Base-by-base conservation (phyloP, 2,113 vertebrate genomes). In the Poeciliopsis prolifica region DNA sequence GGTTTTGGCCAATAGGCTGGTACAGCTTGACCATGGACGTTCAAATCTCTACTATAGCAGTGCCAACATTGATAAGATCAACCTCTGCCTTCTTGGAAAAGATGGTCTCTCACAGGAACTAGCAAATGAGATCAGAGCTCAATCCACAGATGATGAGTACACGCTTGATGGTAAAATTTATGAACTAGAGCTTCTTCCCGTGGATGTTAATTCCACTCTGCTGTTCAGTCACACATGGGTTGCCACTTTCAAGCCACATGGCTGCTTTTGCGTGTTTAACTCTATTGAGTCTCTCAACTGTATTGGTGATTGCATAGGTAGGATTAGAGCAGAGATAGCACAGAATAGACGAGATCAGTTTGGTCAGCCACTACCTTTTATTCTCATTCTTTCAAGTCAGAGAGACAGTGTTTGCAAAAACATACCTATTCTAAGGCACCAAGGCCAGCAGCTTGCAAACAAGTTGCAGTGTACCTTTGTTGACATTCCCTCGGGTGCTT, bases 401-500 rank as follows among this genome's bases (percentile, higher is more conserved):
- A 95, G 97, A 87, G 97, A 99, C 84, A 96, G 84, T 10, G 80
- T 96, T 84, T 96, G 96, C 91, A 99, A 99, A 92, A 98, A 98
- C 92, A 94, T 98, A 5, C 97, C 98, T 62, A 98, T 98, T 93
- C 93, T 99, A 79, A 96, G 97, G 86, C 97, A 99, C 87, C 98
- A 99, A 90, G 98, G 98, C 78, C 98, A 99, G 78, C 97, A 99
- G 48, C 89, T 99, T 90, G 97, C 98, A 75, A 99, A 99, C 91
- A 99, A 99, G 89, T 91, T 99, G 83, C 98, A 99, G 19, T 99
- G 98, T 91, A 97, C 97, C 88, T 99, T 99, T 90, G 96, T 99
- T 54, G 98, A 99, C 91, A 95, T 97, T 75, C 97, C 97, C 68
- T 82, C 96, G 65, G 96, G 96, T 70, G 96, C 96, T 0, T 99